Conservation (phyloP, 2,888 invertebrate genomes). For the Clitarchus hookeri region DNA sequence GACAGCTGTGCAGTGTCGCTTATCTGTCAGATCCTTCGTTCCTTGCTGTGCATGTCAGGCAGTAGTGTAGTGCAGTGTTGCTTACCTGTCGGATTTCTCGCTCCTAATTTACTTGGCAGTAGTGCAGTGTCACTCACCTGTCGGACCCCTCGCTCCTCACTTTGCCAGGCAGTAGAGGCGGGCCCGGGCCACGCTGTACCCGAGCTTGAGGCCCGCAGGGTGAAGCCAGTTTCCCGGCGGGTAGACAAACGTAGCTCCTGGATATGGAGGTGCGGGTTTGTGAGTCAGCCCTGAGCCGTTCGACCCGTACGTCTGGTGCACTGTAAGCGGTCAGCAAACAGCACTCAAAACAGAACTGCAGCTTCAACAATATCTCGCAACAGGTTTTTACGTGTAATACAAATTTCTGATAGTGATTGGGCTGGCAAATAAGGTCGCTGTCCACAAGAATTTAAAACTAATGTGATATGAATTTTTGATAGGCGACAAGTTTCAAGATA, state of each 20-base stretch:
- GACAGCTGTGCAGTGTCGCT: conserved; percentile 43
- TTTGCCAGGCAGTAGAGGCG: conserved; percentile 76
- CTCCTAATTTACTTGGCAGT: not conserved
- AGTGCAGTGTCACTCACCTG: conserved; percentile 51
- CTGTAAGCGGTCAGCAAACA: conserved; percentile 61
- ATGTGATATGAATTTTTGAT: too few species aligned
- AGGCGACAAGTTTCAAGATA: too few species aligned
- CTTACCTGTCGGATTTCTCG: conserved; percentile 30
- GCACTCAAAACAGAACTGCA: conserved; percentile 42
- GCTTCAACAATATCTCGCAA: not conserved
- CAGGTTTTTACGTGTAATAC: not conserved
- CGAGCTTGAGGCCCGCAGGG: conserved; percentile 85
- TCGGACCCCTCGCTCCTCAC: conserved; percentile 63
- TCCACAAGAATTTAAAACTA: too few species aligned
- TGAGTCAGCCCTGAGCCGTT: conserved; percentile 65
- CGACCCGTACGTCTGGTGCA: conserved; percentile 76
- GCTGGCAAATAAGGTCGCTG: too few species aligned
- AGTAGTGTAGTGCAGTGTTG: not conserved
- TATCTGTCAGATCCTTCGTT: too few species aligned
- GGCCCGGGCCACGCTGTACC: conserved; percentile 72
- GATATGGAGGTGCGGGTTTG: conserved; percentile 55
- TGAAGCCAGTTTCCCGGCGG: conserved; percentile 92
- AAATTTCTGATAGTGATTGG: too few species aligned
- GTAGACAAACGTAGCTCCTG: conserved; percentile 54
- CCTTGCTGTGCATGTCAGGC: too few species aligned